Conservation (phyloP, 53 echinoderm and acorn worm genomes). For the Holothuria scabra region DNA sequence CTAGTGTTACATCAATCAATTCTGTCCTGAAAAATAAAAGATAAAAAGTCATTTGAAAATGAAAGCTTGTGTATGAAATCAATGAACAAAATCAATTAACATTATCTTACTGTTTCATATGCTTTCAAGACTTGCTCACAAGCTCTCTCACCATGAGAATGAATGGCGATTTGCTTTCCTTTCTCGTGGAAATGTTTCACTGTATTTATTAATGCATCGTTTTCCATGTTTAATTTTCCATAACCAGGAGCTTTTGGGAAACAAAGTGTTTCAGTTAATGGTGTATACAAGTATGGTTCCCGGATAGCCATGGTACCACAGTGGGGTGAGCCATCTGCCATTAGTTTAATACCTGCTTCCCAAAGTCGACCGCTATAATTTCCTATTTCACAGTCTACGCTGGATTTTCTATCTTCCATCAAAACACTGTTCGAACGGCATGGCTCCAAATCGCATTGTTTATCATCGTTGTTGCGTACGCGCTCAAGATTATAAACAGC, state of each 20-base stretch:
- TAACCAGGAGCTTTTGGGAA: constrained; percentile 62
- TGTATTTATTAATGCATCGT: constrained; percentile 51
- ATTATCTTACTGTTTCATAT: constrained; percentile 54
- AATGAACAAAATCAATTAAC: no score
- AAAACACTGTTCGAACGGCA: no score
- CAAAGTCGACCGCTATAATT: background rate
- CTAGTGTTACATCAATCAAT: no score
- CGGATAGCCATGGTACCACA: constrained; percentile 5
- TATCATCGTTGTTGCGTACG: no score
- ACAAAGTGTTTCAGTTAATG: constrained; percentile 60
- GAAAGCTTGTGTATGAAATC: no score
- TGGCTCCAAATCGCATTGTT: no score
- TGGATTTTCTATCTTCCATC: no score
- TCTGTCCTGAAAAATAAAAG: no score
- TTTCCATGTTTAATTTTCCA: constrained; percentile 56
- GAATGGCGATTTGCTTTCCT: constrained; percentile 63
- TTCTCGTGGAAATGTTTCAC: constrained; percentile 50
- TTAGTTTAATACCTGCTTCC: constrained; percentile 4
- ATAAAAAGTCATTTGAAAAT: no score
- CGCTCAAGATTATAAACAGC: no score
- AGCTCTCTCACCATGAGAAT: constrained; percentile 64
- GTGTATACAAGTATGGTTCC: constrained; percentile 37
- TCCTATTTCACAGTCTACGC: background rate
- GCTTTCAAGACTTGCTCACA: constrained; percentile 61
- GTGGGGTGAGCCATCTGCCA: constrained; percentile 28